Evolutionary conservation across 2,113 vertebrate genomes (phyloP), one percentile per base, ranked within the genome.

Genomic region (Scalopus aquaticus): DNA sequence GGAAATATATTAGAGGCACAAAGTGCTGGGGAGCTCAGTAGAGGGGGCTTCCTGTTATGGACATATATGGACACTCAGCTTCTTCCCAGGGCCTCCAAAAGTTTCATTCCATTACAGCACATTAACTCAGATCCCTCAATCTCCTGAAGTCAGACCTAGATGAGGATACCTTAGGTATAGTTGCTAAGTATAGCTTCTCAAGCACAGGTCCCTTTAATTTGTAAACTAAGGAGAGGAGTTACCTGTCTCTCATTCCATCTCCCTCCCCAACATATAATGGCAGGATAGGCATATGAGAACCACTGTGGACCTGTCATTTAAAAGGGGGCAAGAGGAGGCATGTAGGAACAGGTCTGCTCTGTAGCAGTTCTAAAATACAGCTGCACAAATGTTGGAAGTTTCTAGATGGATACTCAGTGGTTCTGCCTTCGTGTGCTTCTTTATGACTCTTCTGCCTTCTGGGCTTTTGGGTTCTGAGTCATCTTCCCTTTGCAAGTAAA

Each of bases 1-100:
- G 72, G 74, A 83, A 56, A 69, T 64, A 65, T 76, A 70, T 91
- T 91, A 90, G 76, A 89, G 69, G n/a, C 39, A 56, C 49, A 56
- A 30, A 76, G 39, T 87, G 32, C 81, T 77, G 0, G 39, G 85
- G 73, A 67, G 10, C 44, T 79, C 70, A 74, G 28, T 30, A 62
- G 49, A 78, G 13, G 39, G 2, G 82, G 46, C 12, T 49, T 11
- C 46, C 46, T 49, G 30, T 46, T 78, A 10, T 95, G 69, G n/a
- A 92, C 77, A 72, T 77, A 13, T 58, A 11, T 32, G 6, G 62
- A 32, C 7, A 17, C 4, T 64, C 22, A 82, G 0, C 60, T 6
- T 83, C 37, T 77, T 44, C n/a, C 30, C 60, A 51, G 42, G 3
- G 4, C n/a, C 28, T 32, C 12, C 30, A 28, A 22, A 90, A 78